Base-by-base conservation (phyloP, 2,113 vertebrate species). In the Gallinago media region DNA sequence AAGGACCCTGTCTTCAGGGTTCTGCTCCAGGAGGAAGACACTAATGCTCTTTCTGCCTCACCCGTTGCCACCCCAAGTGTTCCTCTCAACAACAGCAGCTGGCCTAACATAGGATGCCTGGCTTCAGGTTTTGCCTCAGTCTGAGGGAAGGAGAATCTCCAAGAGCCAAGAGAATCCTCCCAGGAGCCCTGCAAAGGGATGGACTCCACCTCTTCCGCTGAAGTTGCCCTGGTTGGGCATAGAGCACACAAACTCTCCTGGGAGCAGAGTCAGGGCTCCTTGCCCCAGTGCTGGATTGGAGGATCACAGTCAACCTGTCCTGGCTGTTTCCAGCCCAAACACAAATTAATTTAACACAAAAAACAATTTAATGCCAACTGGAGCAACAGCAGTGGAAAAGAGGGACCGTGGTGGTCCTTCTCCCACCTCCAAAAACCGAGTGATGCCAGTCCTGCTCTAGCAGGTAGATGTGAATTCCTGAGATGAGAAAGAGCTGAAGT, bases 121-220 rank as follows among this genome's bases (percentile, higher is more conserved):
- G 36, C 40, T 38, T 44, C 49, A 15, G 76, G 62, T 9, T 79
- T 7, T 63, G 50, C 66, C 56, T 22, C 59, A 46, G 26, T 54
- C 42, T 1, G 3, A 62, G 80, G 88, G 93, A 54, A 93, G 91
- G 73, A 68, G 89, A 58, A 31, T 2, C 77, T 83, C n/a, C 85
- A 26, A 26, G 19, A 71, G 84, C 49, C 81, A 38, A 81, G 54
- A 96, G 85, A 46, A 92, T 52, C 88, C 80, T 85, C 75, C 93
- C 32, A 9, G 93, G 84, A 71, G 50, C 79, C 15, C 29, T 65
- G 61, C 70, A 10, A 34, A 46, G 63, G 88, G 80, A 71, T 3
- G 62, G 76, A 3, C 84, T 38, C 85, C 93, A 73, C 95, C 88
- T 71, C 75, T 78, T 94, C 88, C 61, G 1, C 65, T 3, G 47